Conservation (phyloP, 2,797 vertebrate genomes). For the Ctenopoma kingsleyae region DNA sequence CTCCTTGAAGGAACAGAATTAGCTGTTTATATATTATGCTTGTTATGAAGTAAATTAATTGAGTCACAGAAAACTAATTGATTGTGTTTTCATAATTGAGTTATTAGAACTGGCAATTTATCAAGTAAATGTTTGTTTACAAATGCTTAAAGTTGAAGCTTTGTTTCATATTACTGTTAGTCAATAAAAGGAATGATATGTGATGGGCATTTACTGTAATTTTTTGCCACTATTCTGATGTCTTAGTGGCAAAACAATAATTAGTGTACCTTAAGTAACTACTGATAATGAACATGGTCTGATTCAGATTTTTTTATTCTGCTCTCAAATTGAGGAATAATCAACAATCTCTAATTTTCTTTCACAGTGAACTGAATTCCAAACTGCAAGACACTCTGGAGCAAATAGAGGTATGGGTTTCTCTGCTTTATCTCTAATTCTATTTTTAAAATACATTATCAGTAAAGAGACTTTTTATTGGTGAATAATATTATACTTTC, state of each 20-base stretch:
- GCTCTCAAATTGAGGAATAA: background rate
- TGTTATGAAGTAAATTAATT: background rate
- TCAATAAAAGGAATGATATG: background rate
- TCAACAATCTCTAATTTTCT: slow-evolving; percentile 33
- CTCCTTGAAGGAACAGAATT: background rate
- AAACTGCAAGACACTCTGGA: slow-evolving; percentile 98
- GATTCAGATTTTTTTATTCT: background rate
- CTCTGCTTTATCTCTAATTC: slow-evolving; percentile 29
- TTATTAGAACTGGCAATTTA: background rate
- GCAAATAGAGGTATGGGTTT: slow-evolving; percentile 94
- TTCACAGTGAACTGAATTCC: slow-evolving; percentile 93
- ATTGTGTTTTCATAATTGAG: background rate
- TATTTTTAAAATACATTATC: slow-evolving; percentile 31
- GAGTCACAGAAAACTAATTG: background rate
- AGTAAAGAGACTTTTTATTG: slow-evolving; percentile 15
- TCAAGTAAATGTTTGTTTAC: background rate
- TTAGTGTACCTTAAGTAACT: background rate
- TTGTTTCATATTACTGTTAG: background rate
- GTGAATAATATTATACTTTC: slow-evolving; percentile 42
- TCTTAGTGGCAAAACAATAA: background rate
- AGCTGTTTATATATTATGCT: background rate
- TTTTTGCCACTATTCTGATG: no score
- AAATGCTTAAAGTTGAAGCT: background rate
- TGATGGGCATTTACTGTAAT: no score
- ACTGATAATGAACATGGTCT: background rate